Percentiles rank a stretch among this genome's conserved stretches.
phyloP scores from a whole-genome alignment of 2,888 invertebrate species.

The Acrocera orbiculus region DNA sequence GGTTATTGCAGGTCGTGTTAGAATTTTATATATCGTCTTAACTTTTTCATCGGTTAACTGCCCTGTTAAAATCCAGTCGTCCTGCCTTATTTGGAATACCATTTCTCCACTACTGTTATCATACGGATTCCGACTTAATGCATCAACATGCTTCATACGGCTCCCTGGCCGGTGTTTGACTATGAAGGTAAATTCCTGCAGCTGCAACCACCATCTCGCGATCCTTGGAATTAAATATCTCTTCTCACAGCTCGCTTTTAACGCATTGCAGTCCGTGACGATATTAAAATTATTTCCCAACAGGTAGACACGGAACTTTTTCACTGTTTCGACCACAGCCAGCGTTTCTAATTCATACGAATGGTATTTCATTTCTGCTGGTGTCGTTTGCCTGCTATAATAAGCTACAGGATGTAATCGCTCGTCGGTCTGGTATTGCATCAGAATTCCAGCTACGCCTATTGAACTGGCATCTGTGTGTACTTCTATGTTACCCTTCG shows the following conservation, averaged over 20 bases:
- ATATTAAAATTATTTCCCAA: not conserved
- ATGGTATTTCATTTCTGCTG: slow-evolving; percentile 1
- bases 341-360: slow-evolving; percentile 5
- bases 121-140: not conserved
- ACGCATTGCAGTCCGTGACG: slow-evolving; percentile 6
- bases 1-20: too few relatives aligned
- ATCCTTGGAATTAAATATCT: slow-evolving; percentile 11
- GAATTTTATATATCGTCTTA: too few relatives aligned
- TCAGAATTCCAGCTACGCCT: too few relatives aligned
- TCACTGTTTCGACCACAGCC: slow-evolving; percentile 3
- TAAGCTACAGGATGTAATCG: too few relatives aligned
- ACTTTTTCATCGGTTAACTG: too few relatives aligned
- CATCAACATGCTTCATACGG: slow-evolving; percentile 2
- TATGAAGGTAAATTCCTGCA: slow-evolving; percentile 4
- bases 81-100: too few relatives aligned
- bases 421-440: too few relatives aligned
- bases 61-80: too few relatives aligned
- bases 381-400: slow-evolving; percentile 1
- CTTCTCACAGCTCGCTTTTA: slow-evolving; percentile 11
- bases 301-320: not conserved
- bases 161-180: not conserved
- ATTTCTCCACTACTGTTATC: too few relatives aligned
- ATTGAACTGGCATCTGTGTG: too few relatives aligned
- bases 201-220: slow-evolving; percentile 3
- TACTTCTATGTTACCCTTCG: too few relatives aligned